A percentile compares a stretch with the other conserved stretches of the same genome.
phyloP scores from a whole-genome alignment of 2,113 vertebrate genomes.

The Lycocorax pyrrhopterus region DNA sequence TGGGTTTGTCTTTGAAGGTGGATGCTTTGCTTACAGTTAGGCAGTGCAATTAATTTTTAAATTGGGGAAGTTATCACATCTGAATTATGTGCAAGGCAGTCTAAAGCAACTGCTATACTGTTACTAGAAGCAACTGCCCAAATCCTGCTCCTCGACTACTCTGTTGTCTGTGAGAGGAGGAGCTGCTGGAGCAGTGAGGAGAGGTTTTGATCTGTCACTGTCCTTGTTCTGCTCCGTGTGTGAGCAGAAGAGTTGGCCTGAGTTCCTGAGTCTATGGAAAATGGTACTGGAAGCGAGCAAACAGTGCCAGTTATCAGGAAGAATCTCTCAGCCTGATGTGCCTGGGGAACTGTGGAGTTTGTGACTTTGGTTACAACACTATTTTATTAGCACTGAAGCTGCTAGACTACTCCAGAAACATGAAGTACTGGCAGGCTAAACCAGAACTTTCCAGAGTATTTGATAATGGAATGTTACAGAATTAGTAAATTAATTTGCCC shows the following conservation, averaged over 20 bases:
- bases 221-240: not conserved
- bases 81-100: not conserved
- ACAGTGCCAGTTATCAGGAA: not conserved
- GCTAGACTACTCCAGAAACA: not conserved
- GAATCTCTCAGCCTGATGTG: not conserved
- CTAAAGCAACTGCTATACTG: not conserved
- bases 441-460: not conserved
- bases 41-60: not conserved
- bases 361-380: not conserved
- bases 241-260: not conserved
- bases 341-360: not conserved
- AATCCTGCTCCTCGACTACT: not conserved
- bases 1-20: constrained; percentile 37
- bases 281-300: not conserved
- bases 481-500: not conserved
- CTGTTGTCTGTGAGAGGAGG: not conserved
- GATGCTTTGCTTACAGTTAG: constrained; percentile 22
- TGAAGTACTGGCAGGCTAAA: not conserved
- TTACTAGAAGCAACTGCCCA: not conserved
- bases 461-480: not conserved
- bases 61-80: not conserved
- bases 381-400: not conserved
- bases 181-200: not conserved
- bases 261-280: not conserved
- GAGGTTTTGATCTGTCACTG: not conserved